phyloP scores from a whole-genome alignment of 2,113 vertebrate genomes.

The Craseonycteris thonglongyai region DNA sequence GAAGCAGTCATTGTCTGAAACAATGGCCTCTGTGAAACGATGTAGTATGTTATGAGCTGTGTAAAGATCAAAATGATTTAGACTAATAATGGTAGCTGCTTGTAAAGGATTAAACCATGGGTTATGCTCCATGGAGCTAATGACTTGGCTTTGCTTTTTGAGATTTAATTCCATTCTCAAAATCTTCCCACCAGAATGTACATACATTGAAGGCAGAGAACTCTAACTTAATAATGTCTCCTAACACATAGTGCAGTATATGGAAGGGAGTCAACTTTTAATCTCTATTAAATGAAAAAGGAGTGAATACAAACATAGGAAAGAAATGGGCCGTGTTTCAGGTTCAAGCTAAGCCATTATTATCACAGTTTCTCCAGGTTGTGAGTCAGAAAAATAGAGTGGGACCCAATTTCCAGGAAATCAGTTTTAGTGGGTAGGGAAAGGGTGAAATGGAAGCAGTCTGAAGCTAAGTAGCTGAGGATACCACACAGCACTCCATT shows the following conservation, averaged over 20 bases:
- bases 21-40: slow-evolving; percentile 40
- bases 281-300: background rate
- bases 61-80: slow-evolving; percentile 56
- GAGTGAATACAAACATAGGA: background rate
- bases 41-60: slow-evolving; percentile 24
- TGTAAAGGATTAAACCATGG: background rate
- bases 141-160: background rate
- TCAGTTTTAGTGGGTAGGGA: background rate
- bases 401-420: background rate
- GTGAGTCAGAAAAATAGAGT: background rate
- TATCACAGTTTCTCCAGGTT: background rate
- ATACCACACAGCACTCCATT: background rate
- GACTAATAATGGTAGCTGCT: slow-evolving; percentile 7
- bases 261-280: background rate
- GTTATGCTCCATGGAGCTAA: background rate
- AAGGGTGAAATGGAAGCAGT: background rate
- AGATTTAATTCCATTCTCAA: slow-evolving; percentile 15
- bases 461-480: background rate
- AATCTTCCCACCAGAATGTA: background rate
- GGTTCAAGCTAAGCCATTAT: background rate
- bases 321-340: background rate
- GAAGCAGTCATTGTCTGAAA: slow-evolving; percentile 47
- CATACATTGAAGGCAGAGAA: background rate
- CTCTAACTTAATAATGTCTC: background rate
- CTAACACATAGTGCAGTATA: background rate